A percentile compares a stretch with the other conserved stretches of the same genome.
Evolutionary conservation across 1,140 invertebrate species (phyloP).

Genomic region (Orius insidiosus): DNA sequence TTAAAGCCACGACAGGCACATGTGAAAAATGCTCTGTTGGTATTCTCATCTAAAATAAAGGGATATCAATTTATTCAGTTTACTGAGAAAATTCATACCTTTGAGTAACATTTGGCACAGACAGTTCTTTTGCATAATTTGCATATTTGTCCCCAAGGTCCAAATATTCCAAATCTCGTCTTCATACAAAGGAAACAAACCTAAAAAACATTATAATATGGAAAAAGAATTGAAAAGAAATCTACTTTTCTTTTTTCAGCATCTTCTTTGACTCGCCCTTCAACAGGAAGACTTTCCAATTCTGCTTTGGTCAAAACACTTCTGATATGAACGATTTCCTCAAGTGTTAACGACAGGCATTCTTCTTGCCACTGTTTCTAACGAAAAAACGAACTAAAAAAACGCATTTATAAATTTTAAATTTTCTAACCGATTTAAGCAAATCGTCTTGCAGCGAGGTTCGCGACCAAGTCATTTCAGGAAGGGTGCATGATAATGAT

Average conservation of each 20-base stretch:
- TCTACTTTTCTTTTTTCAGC: slow-evolving; percentile 74
- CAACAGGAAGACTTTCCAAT: slow-evolving; percentile 75
- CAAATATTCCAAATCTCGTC: slow-evolving; percentile 80
- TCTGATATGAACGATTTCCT: slow-evolving; percentile 92
- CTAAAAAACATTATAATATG: slow-evolving; percentile 28
- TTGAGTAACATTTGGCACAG: slow-evolving; percentile 81
- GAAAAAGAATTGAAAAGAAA: neutral
- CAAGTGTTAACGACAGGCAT: slow-evolving; percentile 76
- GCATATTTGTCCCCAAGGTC: slow-evolving; percentile 84
- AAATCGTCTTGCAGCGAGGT: slow-evolving; percentile 46
- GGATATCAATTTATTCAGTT: no score
- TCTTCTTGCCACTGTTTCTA: slow-evolving; percentile 76
- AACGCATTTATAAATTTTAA: neutral
- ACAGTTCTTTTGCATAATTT: slow-evolving; percentile 84
- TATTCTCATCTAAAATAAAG: slow-evolving; percentile 66
- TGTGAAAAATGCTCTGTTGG: slow-evolving; percentile 90
- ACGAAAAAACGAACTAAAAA: slow-evolving; percentile 19
- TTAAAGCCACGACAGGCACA: slow-evolving; percentile 79
- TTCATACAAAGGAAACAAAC: slow-evolving; percentile 90
- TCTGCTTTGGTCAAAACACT: slow-evolving; percentile 92
- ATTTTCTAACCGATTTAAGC: slow-evolving; percentile 34
- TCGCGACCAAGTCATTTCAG: slow-evolving; percentile 40
- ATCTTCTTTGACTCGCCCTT: slow-evolving; percentile 77
- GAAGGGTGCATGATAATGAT: slow-evolving; percentile 20
- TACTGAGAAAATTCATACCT: slow-evolving; percentile 36